Evolutionary conservation across 2,888 invertebrate genomes (phyloP).

Genomic region (Resseliella maxima): DNA sequence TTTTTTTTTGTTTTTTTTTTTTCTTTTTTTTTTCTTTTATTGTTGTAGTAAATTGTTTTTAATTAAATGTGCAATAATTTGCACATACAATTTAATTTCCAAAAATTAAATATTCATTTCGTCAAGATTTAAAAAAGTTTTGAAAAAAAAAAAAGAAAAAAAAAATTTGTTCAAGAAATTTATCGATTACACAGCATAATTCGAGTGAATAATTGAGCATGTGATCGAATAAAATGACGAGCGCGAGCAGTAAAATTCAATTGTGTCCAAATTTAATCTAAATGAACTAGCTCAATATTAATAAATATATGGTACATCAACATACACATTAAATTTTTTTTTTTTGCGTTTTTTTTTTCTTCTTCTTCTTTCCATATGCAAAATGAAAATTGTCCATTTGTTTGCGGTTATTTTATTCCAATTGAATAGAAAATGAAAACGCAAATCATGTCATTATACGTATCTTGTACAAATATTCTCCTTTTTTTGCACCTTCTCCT

Average conservation of each 20-base stretch:
- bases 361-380: background rate
- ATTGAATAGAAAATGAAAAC: too few species aligned
- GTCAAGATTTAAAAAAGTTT: background rate
- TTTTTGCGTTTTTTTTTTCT: background rate
- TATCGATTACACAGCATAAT: background rate
- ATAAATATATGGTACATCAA: conserved; percentile 2
- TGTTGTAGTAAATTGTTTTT: background rate
- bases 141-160: background rate
- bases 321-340: conserved; percentile 14
- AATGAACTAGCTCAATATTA: background rate
- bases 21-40: background rate
- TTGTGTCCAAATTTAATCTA: background rate
- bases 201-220: background rate
- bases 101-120: background rate
- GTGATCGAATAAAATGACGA: background rate
- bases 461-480: background rate
- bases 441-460: background rate
- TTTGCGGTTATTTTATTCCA: too few species aligned
- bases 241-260: background rate
- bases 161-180: background rate
- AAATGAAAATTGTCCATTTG: background rate
- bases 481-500: background rate
- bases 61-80: background rate
- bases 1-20: background rate
- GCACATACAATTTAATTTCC: conserved; percentile 2